Evolutionary conservation across 2,797 vertebrate species (phyloP), one percentile per base, ranked within the genome.

Genomic region (Squalus acanthias): DNA sequence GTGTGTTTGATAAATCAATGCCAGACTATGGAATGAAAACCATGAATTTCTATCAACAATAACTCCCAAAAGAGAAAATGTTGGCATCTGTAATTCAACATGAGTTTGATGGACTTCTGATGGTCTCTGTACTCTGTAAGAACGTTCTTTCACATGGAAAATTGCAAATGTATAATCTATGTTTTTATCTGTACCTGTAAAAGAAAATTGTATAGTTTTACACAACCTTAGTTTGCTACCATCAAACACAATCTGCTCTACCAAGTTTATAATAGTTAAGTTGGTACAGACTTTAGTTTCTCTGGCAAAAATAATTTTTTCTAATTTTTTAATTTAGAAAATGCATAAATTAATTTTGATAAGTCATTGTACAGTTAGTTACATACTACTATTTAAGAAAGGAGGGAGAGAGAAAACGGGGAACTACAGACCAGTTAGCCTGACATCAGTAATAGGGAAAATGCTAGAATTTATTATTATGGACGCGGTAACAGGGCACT

Each of bases 31-130:
- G 24, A 72, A 95, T 95, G 94, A 57, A 72, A 95, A 76, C 53
- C 50, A 60, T 57, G 94, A 95, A 57, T n/a, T 74, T 95, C 53
- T 74, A 50, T 95, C 70, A 76, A 95, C 70, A 53, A 95, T 95
- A 76, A 76, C 94, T 53, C 94, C 94, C 94, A 95, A 53, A 60
- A 95, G 94, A 33, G 70, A 95, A 95, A 95, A 95, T 53, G 94
- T 95, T 95, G 94, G 70, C 70, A 76, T 17, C 17, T 95, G 72
- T 76, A 95, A 95, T 76, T 74, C 50, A 95, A 72, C 26, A 60
- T 57, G 70, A 95, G 70, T 9, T 76, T 95, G 70, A 95, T 95
- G 70, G 8, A 95, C 53, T 95, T 15, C 94, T 57, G 70, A 95
- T 76, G 94, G 70, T n/a, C 74, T 95, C 26, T 74, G 70, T n/a